A percentile compares a stretch with the other conserved stretches of the same genome.
These are phyloP conservation scores for Dione vanillae DNA, from an alignment of 2,888 invertebrate genomes.

Conservation along the genomic window DNA sequence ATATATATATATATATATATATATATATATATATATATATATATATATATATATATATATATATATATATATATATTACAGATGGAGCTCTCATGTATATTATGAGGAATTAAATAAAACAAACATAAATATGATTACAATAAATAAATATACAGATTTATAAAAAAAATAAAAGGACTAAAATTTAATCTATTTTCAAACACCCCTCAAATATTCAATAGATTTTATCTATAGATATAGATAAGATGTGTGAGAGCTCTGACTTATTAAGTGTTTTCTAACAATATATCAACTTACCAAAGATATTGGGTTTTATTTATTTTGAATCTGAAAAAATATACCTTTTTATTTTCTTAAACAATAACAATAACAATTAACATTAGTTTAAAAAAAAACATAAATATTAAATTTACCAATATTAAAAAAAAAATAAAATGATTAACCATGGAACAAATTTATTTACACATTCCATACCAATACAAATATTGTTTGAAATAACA, in stretches of 20 bases:
- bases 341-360: no score
- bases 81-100: background rate
- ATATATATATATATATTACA: background rate
- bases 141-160: background rate
- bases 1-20: background rate
- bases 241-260: no score
- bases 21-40: background rate
- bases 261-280: background rate
- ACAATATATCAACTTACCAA: slow-evolving; percentile 27
- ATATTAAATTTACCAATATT: no score
- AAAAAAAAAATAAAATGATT: background rate
- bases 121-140: background rate
- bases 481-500: slow-evolving; percentile 17
- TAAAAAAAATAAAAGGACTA: background rate
- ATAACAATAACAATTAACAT: no score
- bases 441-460: slow-evolving; percentile 21
- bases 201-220: background rate
- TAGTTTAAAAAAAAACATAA: background rate
- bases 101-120: background rate
- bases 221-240: no score
- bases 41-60: background rate
- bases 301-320: slow-evolving; percentile 18
- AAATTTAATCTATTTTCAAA: background rate
- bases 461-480: slow-evolving; percentile 12
- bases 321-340: no score